A percentile compares a stretch with the other conserved stretches of the same genome.
phyloP scores from a whole-genome alignment of 2,888 invertebrate genomes.

The Metalampra italica region DNA sequence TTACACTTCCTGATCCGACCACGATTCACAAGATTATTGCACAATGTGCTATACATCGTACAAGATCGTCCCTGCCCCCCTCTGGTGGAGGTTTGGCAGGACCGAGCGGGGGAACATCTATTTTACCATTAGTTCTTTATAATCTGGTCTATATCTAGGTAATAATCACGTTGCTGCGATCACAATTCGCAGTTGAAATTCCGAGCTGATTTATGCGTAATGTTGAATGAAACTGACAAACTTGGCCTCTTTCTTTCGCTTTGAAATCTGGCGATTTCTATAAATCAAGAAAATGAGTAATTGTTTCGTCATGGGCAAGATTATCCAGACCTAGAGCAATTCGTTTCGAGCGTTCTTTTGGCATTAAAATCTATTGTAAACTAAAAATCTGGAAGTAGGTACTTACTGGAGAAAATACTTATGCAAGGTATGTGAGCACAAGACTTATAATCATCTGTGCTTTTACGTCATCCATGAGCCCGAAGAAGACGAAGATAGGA shows the following conservation, averaged over 20 bases:
- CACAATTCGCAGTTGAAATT: neutral
- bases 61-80: neutral
- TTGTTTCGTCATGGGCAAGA: neutral
- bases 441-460: too few species aligned
- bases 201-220: neutral
- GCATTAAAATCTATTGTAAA: too few species aligned
- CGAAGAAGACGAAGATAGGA: too few species aligned
- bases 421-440: too few species aligned
- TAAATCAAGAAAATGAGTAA: neutral
- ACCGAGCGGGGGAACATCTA: neutral
- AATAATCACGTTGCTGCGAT: neutral
- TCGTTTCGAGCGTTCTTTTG: neutral
- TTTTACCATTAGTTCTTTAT: neutral
- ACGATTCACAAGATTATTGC: conserved; percentile 13
- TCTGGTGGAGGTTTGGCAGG: neutral
- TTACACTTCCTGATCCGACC: conserved; percentile 18
- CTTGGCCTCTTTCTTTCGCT: conserved; percentile 16
- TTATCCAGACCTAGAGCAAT: neutral
- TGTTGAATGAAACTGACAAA: conserved; percentile 15
- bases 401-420: too few species aligned
- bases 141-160: neutral
- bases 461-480: too few species aligned
- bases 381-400: too few species aligned
- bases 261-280: conserved; percentile 4
- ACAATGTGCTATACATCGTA: conserved; percentile 9